Conservation (phyloP, 64 coral and sea anemone species). For the Actinia equina region DNA sequence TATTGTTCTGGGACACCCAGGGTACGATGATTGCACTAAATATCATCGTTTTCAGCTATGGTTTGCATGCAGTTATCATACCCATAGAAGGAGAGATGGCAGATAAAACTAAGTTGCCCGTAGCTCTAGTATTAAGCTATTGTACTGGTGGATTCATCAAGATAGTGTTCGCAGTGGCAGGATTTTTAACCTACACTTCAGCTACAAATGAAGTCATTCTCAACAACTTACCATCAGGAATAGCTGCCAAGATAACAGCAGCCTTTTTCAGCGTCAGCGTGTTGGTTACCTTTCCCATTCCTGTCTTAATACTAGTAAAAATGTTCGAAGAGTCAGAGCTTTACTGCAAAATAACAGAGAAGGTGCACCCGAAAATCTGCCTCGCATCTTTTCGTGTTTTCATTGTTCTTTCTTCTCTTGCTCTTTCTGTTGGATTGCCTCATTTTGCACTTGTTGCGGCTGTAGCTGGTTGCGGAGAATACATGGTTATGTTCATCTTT, state of each 20-base stretch:
- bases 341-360: not conserved
- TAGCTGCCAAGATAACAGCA: not conserved
- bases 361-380: not conserved
- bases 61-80: not conserved
- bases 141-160: constrained; percentile 3
- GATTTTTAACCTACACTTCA: constrained; percentile 36
- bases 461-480: not conserved
- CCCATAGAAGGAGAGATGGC: constrained; percentile 20
- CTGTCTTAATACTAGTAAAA: not conserved
- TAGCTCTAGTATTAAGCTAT: constrained; percentile 13
- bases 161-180: constrained; percentile 16
- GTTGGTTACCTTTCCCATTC: constrained; percentile 26
- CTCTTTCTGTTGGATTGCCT: constrained; percentile 17
- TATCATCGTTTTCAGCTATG: constrained; percentile 37
- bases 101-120: constrained; percentile 25
- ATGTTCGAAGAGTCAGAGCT: constrained; percentile 11
- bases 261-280: constrained; percentile 1
- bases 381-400: not conserved
- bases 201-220: constrained; percentile 38
- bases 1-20: constrained; percentile 40
- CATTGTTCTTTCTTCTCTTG: constrained; percentile 1
- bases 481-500: not conserved
- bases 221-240: constrained; percentile 19
- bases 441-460: constrained; percentile 34
- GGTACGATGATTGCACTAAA: constrained; percentile 19